These are phyloP conservation scores for Xenus cinereus DNA, from an alignment of 2,113 vertebrate species.

Conservation along the genomic window DNA sequence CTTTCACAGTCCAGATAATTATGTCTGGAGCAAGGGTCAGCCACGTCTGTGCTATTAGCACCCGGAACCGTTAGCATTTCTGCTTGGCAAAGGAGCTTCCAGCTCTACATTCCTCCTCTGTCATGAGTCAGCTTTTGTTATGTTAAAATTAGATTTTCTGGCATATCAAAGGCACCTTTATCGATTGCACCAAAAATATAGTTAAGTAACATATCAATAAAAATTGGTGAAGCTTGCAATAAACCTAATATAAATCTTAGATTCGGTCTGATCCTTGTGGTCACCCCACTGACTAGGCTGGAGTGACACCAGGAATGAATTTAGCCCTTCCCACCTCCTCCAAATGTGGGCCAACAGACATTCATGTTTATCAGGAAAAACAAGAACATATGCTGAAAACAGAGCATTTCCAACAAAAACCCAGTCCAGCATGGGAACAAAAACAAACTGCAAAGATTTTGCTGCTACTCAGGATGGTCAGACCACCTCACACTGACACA, in stretches of 20 bases:
- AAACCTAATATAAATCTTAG: neutral
- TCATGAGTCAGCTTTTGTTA: neutral
- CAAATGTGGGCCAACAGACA: conserved; percentile 53
- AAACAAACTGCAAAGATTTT: conserved; percentile 6
- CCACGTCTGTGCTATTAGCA: neutral
- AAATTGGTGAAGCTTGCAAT: neutral
- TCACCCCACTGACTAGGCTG: neutral
- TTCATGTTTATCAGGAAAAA: conserved; percentile 66
- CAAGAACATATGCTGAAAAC: conserved; percentile 72
- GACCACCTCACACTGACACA: too few relatives aligned
- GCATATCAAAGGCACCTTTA: neutral
- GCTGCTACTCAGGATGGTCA: neutral
- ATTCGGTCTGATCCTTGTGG: neutral
- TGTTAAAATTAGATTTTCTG: neutral
- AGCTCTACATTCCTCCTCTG: neutral
- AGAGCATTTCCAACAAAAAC: conserved; percentile 66
- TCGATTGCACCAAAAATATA: neutral
- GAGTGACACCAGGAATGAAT: conserved; percentile 36
- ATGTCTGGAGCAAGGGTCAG: conserved; percentile 6
- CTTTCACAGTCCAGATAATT: neutral
- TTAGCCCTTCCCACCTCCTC: conserved; percentile 6
- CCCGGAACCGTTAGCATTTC: neutral
- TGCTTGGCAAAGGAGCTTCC: neutral
- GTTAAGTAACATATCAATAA: neutral
- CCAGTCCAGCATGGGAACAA: conserved; percentile 33